Evolutionary conservation across 1,140 invertebrate species (phyloP).

Genomic region (Oryctes rhinoceros): DNA sequence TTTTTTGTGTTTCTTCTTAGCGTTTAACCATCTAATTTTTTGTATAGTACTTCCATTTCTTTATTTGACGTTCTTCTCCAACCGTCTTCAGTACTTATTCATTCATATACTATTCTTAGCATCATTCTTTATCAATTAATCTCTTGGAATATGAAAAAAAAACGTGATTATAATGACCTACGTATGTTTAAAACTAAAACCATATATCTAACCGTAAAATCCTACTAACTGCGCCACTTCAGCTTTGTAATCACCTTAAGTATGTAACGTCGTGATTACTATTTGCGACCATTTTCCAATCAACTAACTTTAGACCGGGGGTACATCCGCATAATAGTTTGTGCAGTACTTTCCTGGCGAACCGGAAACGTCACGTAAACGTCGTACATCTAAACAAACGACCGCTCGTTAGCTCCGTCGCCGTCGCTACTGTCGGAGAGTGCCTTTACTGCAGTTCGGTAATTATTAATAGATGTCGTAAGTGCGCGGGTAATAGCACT

Average conservation of each 20-base stretch:
- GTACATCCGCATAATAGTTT: not conserved
- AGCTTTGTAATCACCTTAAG: not conserved
- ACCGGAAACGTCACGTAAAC: not conserved
- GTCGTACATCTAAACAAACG: constrained; percentile 5
- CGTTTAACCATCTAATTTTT: too few relatives aligned
- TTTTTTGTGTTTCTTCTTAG: too few relatives aligned
- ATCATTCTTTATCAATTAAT: too few relatives aligned
- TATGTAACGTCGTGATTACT: not conserved
- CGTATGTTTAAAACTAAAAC: too few relatives aligned
- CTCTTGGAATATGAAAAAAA: too few relatives aligned
- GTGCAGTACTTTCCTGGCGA: not conserved
- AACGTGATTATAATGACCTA: too few relatives aligned
- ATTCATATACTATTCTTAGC: too few relatives aligned
- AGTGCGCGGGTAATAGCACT: not conserved
- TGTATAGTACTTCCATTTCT: too few relatives aligned
- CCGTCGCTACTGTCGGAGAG: not conserved
- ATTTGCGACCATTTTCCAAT: not conserved
- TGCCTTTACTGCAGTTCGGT: not conserved
- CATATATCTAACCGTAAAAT: too few relatives aligned
- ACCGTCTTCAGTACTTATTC: too few relatives aligned
- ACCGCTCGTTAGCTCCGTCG: not conserved
- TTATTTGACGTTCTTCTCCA: too few relatives aligned
- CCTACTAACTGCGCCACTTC: too few relatives aligned
- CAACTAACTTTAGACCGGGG: not conserved
- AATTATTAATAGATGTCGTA: constrained; percentile 16